Evolutionary conservation across 2,797 vertebrate genomes (phyloP), one percentile per base, ranked within the genome.

Genomic region (Carapus acus): DNA sequence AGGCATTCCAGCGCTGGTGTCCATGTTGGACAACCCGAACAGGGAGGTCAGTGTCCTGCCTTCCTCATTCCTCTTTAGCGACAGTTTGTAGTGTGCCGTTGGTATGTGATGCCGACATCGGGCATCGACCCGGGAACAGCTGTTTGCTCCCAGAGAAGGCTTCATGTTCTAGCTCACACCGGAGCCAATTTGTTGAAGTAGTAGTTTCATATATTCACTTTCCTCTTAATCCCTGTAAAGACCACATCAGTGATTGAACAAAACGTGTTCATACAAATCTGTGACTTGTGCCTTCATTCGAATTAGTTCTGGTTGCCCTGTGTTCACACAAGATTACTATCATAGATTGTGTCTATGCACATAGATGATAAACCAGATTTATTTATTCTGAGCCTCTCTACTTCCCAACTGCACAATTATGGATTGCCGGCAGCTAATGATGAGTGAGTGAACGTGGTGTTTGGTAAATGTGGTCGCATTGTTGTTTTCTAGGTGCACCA

Each of bases 1-100:
- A 82, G 96, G 96, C 43, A 95, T 98, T 58, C 96, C 94, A 0
- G 87, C 93, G 0, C 83, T 98, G 14, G 95, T 98, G 60, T 91
- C 87, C 2, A 83, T 99, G 83, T 83, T 99, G 15, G 95, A 97
- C 72, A 94, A 91, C 73, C 92, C 94, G 55, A 93, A 93, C 79
- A 94, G 90, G 62, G 93, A 96, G 79, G 96, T 98, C 21, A 7
- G 81, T 77, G 60, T 55, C 36, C 20, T 42, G 33, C 27, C 51
- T 29, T 37, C 23, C 23, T 17, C 27, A 43, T 7, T 9, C 58
- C 27, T 69, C 44, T 62, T n/a, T 76, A 18, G 8, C 46, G n/a
- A 36, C 23, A 31, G 34, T 29, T 21, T 22, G 27, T 45, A 49
- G 33, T 31, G 58, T 27, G 65, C 17, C 56, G 21, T 63, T 57